Evolutionary conservation across 1,140 invertebrate species (phyloP).

Genomic region (Trichomalopsis sarcophagae): DNA sequence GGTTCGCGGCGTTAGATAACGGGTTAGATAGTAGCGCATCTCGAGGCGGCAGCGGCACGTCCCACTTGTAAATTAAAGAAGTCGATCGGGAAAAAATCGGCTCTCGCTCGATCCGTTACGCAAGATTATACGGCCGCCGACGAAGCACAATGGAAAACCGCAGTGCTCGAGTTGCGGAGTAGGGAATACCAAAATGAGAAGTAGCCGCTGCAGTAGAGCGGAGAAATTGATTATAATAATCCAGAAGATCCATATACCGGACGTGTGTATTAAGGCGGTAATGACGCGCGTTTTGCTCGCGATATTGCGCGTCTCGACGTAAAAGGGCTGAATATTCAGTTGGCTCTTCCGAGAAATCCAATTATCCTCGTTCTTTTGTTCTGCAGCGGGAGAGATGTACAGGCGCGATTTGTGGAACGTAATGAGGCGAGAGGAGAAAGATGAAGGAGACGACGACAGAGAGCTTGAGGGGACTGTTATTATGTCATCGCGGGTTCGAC

Average conservation of each 20-base stretch:
- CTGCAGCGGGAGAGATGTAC: background rate
- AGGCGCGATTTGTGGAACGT: background rate
- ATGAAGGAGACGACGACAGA: background rate
- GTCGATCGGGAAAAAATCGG: background rate
- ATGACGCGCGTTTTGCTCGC: background rate
- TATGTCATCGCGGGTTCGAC: background rate
- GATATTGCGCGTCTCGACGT: background rate
- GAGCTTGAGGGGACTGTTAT: background rate
- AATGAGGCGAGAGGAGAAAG: background rate
- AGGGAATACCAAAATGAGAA: no score
- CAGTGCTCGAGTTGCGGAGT: background rate
- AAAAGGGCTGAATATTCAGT: background rate
- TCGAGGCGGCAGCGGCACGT: background rate
- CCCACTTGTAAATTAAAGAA: background rate
- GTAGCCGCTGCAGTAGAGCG: no score
- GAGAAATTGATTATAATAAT: background rate
- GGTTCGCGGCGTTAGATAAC: background rate
- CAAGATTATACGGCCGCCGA: no score
- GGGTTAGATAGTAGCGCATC: background rate
- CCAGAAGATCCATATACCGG: no score
- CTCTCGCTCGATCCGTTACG: background rate
- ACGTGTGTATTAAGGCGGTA: background rate
- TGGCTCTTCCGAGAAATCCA: background rate
- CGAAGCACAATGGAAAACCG: background rate
- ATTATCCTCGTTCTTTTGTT: conserved; percentile 32